Base-by-base conservation (phyloP, 2,797 vertebrate genomes). In the Perodicticus potto region DNA sequence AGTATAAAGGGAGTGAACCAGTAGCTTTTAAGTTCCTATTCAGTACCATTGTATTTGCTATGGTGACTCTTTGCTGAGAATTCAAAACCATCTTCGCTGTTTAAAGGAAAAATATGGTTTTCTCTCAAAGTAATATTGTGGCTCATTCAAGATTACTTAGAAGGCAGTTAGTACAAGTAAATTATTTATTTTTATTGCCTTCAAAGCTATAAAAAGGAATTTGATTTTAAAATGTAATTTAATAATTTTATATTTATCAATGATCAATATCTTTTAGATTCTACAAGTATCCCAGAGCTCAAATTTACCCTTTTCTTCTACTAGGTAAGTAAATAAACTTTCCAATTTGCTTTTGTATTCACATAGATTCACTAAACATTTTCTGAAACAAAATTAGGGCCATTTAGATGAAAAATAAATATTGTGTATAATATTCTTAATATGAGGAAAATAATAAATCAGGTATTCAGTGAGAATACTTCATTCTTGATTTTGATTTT, bases 281-380 rank as follows among this genome's bases (percentile, higher is more conserved):
- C 63, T 90, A 70, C 32, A 80, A 91, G 32, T 45, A 95, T 10
- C 0, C 27, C 37, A 81, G 32, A 86, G 5, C 7, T 84, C 91
- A 63, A 92, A 86, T 37, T 81, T 86, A 40, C 34, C 20, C 7
- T 76, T 86, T 84, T 76, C 8, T 40, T 89, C 90, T 77, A 55
- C 57, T 77, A 82, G 22, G 11, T 72, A 94, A 93, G 49, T 72
- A 70, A 23, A 72, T 70, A 43, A 10, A 40, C 17, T 90, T 96
- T 96, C 19, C 76, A 45, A 93, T 74, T 94, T 72, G 80, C 92
- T 92, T 96, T 93, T 72, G 43, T 87, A 40, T 76, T 85, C 61
- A 88, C 10, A 84, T 61, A 94, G 2, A 96, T 86, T 91, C 37
- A 84, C 37, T 89, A 88, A 89, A 89, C 43, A 89, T 84, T 86